A percentile compares a stretch with the other conserved stretches of the same genome.
Evolutionary conservation across 2,113 vertebrate genomes (phyloP).

Genomic region (Zapus hudsonius): DNA sequence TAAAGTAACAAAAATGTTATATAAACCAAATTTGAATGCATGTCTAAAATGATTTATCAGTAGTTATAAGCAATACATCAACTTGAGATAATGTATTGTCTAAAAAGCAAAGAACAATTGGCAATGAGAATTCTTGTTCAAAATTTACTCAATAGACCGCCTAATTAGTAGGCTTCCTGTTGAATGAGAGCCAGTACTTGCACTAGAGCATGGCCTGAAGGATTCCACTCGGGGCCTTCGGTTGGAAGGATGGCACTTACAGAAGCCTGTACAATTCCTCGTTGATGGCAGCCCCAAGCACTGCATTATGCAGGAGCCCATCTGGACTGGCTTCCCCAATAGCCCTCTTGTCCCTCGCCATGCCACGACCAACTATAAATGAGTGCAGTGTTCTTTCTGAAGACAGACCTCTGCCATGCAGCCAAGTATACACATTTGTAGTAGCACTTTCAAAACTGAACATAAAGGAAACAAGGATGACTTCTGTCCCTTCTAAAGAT

Average conservation of each 20-base stretch:
- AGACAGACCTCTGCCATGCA: slow-evolving; percentile 53
- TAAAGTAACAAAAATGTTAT: slow-evolving; percentile 33
- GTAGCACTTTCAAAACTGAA: slow-evolving; percentile 71
- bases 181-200: slow-evolving; percentile 49
- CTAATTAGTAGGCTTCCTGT: slow-evolving; percentile 5
- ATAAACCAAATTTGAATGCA: background rate
- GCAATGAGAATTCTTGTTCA: background rate
- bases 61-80: background rate
- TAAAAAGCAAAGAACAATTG: slow-evolving; percentile 45
- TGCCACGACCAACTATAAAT: slow-evolving; percentile 66
- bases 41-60: background rate
- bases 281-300: slow-evolving; percentile 37
- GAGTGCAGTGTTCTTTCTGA: slow-evolving; percentile 72
- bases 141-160: slow-evolving; percentile 22
- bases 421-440: slow-evolving; percentile 74
- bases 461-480: slow-evolving; percentile 68
- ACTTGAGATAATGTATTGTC: slow-evolving; percentile 9
- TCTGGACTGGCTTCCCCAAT: slow-evolving; percentile 65
- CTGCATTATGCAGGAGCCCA: slow-evolving; percentile 58
- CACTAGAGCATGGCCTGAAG: slow-evolving; percentile 23
- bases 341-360: slow-evolving; percentile 59
- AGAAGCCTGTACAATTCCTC: slow-evolving; percentile 50
- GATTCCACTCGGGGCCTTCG: slow-evolving; percentile 2
- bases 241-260: slow-evolving; percentile 6
- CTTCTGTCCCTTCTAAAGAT: slow-evolving; percentile 56